phyloP scores from a whole-genome alignment of 2,888 invertebrate genomes.

The Carabus problematicus region DNA sequence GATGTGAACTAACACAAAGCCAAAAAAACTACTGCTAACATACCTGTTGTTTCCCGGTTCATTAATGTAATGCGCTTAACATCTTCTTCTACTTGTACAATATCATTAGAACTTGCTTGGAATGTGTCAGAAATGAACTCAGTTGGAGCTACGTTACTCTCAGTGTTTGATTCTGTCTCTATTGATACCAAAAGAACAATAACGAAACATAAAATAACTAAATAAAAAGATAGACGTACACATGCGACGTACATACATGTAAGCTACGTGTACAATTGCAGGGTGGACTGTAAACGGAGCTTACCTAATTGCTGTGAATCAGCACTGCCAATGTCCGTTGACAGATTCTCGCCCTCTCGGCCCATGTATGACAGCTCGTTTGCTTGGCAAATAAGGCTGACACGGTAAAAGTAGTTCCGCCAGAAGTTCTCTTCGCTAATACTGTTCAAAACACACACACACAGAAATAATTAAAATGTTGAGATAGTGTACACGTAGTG shows the following conservation, averaged over 20 bases:
- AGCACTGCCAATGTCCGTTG: conserved; percentile 53
- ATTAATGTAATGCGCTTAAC: conserved; percentile 73
- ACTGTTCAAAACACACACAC: conserved; percentile 60
- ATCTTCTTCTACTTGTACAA: conserved; percentile 77
- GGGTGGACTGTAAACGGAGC: conserved; percentile 31
- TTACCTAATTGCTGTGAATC: conserved; percentile 56
- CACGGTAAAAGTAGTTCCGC: conserved; percentile 99
- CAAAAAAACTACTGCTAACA: conserved; percentile 43
- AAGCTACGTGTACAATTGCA: conserved; percentile 22
- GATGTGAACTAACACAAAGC: conserved; percentile 45
- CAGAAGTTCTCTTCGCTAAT: conserved; percentile 98
- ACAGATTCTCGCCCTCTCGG: conserved; percentile 56
- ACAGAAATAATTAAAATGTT: neutral
- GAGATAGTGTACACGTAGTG: neutral
- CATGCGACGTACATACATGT: too few relatives aligned
- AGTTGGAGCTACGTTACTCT: conserved; percentile 58
- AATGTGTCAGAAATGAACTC: conserved; percentile 82
- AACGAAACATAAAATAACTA: conserved; percentile 41
- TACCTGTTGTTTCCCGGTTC: conserved; percentile 62
- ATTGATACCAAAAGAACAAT: conserved; percentile 48
- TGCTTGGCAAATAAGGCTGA: conserved; percentile 97
- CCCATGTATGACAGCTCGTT: conserved; percentile 70
- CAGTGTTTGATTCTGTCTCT: conserved; percentile 46
- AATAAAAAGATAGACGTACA: conserved; percentile 6
- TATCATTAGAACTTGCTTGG: conserved; percentile 70